Conservation (phyloP, 2,888 invertebrate genomes). For the Oxytorus armatus region DNA sequence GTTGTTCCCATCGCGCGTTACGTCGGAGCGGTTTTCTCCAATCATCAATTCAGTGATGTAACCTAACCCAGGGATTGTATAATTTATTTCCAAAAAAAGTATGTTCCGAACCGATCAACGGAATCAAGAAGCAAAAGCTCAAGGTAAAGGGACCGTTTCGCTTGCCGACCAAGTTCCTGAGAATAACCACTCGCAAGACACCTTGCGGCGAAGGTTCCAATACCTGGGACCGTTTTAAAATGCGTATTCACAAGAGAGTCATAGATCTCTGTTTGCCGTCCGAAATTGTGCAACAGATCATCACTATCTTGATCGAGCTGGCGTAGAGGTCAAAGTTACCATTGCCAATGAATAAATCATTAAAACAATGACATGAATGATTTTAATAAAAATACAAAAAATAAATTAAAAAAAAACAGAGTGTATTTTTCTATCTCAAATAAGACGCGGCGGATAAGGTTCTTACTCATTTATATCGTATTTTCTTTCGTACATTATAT, state of each 20-base stretch:
- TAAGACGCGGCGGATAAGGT: neutral
- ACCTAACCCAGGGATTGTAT: no score
- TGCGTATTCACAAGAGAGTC: conserved; percentile 99
- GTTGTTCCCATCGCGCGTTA: no score
- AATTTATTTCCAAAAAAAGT: conserved; percentile 86
- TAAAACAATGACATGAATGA: conserved; percentile 72
- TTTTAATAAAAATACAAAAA: conserved; percentile 81
- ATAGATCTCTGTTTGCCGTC: conserved; percentile 99
- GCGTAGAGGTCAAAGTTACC: conserved; percentile 99
- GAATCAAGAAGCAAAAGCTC: conserved; percentile 98
- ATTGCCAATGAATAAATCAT: conserved; percentile 92
- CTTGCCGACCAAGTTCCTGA: conserved; percentile 98
- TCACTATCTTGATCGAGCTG: conserved; percentile 99
- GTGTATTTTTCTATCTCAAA: neutral
- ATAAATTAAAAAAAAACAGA: conserved; percentile 56
- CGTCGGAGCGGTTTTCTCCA: no score
- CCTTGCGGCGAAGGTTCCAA: conserved; percentile 99
- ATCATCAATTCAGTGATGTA: no score
- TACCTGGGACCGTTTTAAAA: conserved; percentile 99
- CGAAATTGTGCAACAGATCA: conserved; percentile 99
- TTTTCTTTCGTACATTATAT: no score
- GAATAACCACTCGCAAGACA: conserved; percentile 99
- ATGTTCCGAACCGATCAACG: conserved; percentile 97
- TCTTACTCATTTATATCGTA: no score
- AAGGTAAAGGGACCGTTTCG: conserved; percentile 99